Base-by-base conservation (phyloP, 2,888 invertebrate species). In the Epiperipatus broadwayi region DNA sequence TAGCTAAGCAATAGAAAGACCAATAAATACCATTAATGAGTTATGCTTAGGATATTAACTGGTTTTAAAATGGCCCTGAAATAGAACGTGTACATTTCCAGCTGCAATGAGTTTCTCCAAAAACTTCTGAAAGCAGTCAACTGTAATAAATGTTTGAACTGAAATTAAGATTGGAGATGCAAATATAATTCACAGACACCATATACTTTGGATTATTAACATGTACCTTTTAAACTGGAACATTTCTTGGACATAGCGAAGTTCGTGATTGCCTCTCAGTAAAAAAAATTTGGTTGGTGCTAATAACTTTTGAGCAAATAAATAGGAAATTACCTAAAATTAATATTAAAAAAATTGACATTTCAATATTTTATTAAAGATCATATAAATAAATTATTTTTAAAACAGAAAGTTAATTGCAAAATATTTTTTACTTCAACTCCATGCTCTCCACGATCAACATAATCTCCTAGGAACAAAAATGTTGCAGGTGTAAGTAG, bases 391-490 rank as follows among this genome's bases (percentile, higher is more conserved):
- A n/a, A 12, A 36, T 4, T 28, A 35, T 30, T 30, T 30, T n/a
- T n/a, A 2, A 30, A 30, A 30, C 1, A 2, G 14, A 7, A n/a
- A 2, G 14, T 12, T 2, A 2, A 30, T 2, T 12, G 15, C 14
- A 16, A 18, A 31, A 4, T 8, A 4, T 15, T 37, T 22, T 38
- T 41, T 43, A 60, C 62, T 61, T 78, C 78, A 0, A 73, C 51
- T 42, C 76, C 71, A 53, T 66, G 66, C 12, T 66, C 60, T 2
- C 78, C 78, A 43, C 78, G 63, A 57, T 78, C 78, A 16, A 78
- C 77, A 55, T 71, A 78, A 58, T 78, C 78, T 0, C 78, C 78
- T 1, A 78, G 66, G 56, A 78, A 77, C 5, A 78, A 60, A 41
- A 76, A 59, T 14, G 64, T 65, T 3, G 70, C 68, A 0, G 77